Percentiles rank a stretch among this genome's conserved stretches.
phyloP scores from a whole-genome alignment of 2,113 vertebrate species.

The Dicaeum eximium region DNA sequence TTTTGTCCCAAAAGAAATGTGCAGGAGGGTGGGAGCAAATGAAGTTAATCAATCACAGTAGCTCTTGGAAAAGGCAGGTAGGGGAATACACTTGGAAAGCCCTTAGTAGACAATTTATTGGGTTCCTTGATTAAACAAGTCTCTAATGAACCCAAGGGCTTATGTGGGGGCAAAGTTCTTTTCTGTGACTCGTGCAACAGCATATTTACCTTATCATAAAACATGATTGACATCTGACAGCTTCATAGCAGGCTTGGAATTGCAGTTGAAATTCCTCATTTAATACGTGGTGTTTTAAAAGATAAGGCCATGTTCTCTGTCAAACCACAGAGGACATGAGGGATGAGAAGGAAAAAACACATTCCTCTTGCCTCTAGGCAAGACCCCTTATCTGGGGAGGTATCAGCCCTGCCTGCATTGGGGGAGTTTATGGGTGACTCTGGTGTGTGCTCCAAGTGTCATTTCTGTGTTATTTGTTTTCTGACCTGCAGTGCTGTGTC shows the following conservation, averaged over 20 bases:
- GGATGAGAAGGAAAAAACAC: neutral
- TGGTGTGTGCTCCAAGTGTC: neutral
- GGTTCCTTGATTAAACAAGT: neutral
- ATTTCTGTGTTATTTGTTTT: neutral
- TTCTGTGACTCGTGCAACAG: constrained; percentile 2
- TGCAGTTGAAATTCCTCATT: constrained; percentile 37
- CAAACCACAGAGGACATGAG: neutral
- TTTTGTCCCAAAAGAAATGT: constrained; percentile 7
- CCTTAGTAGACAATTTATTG: neutral
- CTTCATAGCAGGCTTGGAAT: constrained; percentile 39
- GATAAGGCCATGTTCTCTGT: constrained; percentile 7
- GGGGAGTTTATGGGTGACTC: neutral
- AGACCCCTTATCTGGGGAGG: neutral
- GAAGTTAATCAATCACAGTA: constrained; percentile 15
- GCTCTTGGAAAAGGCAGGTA: neutral
- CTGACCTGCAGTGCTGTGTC: constrained; percentile 84
- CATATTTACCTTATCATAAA: constrained; percentile 41
- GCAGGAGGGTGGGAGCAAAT: neutral
- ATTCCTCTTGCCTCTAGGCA: neutral
- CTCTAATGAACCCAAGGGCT: neutral
- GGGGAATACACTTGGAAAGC: neutral
- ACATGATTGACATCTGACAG: constrained; percentile 7
- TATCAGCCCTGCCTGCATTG: neutral
- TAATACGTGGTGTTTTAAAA: constrained; percentile 19
- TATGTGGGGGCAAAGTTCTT: neutral